Conservation (phyloP, 2,113 vertebrate genomes). For the Megaceryle torquata region DNA sequence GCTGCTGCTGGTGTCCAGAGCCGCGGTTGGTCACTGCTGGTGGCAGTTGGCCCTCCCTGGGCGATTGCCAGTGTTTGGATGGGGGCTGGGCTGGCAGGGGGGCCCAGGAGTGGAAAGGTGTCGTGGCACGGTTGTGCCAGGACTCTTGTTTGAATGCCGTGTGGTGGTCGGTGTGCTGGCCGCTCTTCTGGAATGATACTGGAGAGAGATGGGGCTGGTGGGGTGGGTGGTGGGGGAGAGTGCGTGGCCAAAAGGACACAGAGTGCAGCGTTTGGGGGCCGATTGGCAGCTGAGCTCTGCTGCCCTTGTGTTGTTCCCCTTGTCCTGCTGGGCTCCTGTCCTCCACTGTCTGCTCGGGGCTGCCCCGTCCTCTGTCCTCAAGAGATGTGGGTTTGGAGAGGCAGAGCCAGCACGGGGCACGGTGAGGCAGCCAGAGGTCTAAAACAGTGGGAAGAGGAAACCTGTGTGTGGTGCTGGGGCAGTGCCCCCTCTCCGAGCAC, state of each 20-base stretch:
- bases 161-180: fast-evolving
- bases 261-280: fast-evolving
- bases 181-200: fast-evolving
- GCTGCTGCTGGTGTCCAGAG: fast-evolving
- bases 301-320: fast-evolving
- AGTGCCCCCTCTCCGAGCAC: background rate
- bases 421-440: fast-evolving
- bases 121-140: fast-evolving
- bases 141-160: fast-evolving
- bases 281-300: fast-evolving
- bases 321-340: fast-evolving
- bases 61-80: fast-evolving
- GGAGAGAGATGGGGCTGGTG: fast-evolving
- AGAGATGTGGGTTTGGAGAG: fast-evolving
- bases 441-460: fast-evolving
- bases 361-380: fast-evolving
- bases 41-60: fast-evolving
- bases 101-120: fast-evolving
- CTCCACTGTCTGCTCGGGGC: fast-evolving
- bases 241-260: fast-evolving
- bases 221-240: too few relatives aligned
- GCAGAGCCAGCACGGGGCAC: background rate
- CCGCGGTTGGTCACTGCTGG: fast-evolving
- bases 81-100: background rate
- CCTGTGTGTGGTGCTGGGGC: fast-evolving